phyloP scores from a whole-genome alignment of 2,797 vertebrate genomes.

The Lutjanus campechanus region DNA sequence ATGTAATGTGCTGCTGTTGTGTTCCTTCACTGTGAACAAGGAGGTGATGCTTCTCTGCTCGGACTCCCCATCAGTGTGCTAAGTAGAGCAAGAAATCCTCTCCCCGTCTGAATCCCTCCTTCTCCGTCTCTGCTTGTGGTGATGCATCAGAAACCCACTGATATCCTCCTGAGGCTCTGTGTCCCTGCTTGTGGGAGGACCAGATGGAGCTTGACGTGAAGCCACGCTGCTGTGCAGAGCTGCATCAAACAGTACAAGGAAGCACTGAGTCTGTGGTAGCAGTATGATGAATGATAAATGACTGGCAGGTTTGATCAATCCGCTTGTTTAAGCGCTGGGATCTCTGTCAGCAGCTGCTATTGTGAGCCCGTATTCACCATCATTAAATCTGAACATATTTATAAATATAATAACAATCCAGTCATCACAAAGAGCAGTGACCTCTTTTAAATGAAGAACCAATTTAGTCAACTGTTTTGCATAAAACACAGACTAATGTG shows the following conservation, averaged over 20 bases:
- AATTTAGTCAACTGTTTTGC: not conserved
- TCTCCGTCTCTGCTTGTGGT: conserved; percentile 34
- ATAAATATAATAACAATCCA: conserved; percentile 4
- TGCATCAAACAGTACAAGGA: conserved; percentile 50
- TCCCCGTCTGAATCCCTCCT: conserved; percentile 41
- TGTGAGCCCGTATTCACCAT: not conserved
- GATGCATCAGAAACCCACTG: conserved; percentile 53
- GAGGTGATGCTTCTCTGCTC: conserved; percentile 52
- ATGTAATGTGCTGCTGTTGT: conserved; percentile 56
- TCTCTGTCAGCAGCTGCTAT: conserved; percentile 3
- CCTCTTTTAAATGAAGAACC: conserved; percentile 4
- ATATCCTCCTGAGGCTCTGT: conserved; percentile 53
- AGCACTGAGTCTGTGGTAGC: conserved; percentile 17
- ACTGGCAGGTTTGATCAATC: conserved; percentile 30
- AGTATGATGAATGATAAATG: conserved; percentile 17
- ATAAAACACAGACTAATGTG: not conserved
- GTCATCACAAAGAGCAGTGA: conserved; percentile 13
- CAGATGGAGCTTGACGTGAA: conserved; percentile 69
- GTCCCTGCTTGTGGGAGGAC: conserved; percentile 67
- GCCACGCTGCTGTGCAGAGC: conserved; percentile 41
- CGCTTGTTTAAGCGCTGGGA: conserved; percentile 10
- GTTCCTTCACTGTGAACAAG: conserved; percentile 50
- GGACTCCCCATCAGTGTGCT: conserved; percentile 54
- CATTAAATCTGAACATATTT: conserved; percentile 7
- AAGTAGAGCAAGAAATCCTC: conserved; percentile 73